Evolutionary conservation across 2,888 invertebrate genomes (phyloP).

Genomic region (Dyspetes luteomarginatus): DNA sequence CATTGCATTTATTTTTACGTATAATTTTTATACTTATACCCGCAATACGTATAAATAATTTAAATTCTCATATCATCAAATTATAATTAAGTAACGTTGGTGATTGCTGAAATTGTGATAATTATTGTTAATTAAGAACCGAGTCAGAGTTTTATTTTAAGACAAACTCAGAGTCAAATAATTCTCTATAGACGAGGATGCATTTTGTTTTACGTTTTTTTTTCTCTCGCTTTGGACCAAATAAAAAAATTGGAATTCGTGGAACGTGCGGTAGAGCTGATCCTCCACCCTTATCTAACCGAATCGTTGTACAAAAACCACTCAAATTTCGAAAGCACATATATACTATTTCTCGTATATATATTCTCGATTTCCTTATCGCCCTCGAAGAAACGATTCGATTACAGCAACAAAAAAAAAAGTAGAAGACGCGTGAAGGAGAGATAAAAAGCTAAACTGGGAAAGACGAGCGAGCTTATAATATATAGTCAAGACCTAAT

Average conservation of each 20-base stretch:
- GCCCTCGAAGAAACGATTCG: conserved; percentile 33
- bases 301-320: conserved; percentile 29
- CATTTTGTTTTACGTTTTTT: conserved; percentile 10
- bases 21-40: neutral
- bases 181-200: no score
- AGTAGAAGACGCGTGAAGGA: conserved; percentile 18
- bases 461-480: conserved; percentile 35
- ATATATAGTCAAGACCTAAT: conserved; percentile 47
- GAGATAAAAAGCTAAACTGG: conserved; percentile 31
- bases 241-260: conserved; percentile 51
- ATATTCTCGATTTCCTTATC: conserved; percentile 37
- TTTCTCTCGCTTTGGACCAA: neutral
- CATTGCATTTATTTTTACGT: neutral
- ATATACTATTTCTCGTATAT: neutral
- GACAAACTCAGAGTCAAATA: neutral
- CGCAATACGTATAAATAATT: neutral
- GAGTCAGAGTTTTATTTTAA: no score
- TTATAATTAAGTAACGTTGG: conserved; percentile 24
- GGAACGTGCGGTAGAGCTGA: conserved; percentile 47
- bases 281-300: conserved; percentile 56
- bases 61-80: neutral
- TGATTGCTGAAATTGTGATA: conserved; percentile 18
- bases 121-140: conserved; percentile 4
- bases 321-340: conserved; percentile 52
- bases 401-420: conserved; percentile 42